Evolutionary conservation across 2,797 vertebrate species (phyloP).

Genomic region (Coilia nasus): DNA sequence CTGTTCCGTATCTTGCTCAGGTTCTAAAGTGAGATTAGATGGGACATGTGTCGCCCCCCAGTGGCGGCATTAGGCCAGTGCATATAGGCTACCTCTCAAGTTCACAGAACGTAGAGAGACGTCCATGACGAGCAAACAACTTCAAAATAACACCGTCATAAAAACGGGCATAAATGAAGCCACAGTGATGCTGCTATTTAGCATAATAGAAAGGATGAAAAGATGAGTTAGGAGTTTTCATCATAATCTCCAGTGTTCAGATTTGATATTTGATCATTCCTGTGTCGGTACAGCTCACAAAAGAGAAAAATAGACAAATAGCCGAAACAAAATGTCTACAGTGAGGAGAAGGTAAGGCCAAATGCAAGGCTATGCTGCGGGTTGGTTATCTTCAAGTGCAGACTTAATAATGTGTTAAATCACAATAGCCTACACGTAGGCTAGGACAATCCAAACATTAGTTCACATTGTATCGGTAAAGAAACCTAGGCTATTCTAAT

Average conservation of each 20-base stretch:
- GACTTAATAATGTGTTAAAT: neutral
- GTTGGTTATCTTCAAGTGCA: neutral
- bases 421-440: neutral
- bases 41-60: constrained; percentile 42
- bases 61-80: constrained; percentile 29
- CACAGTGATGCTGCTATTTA: no score
- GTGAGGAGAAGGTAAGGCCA: neutral
- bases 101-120: neutral
- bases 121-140: neutral
- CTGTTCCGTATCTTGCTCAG: neutral
- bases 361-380: neutral
- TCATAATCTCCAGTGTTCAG: no score
- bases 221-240: no score
- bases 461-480: neutral
- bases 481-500: neutral
- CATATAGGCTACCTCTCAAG: neutral
- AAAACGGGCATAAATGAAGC: no score
- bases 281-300: no score
- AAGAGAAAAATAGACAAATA: no score
- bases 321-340: no score
- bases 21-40: constrained; percentile 18
- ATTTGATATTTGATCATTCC: no score
- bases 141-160: neutral
- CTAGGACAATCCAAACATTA: neutral
- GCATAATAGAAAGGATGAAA: no score